Evolutionary conservation across 1,140 invertebrate species (phyloP), one percentile per base, ranked within the genome.

Genomic region (Cheumatopsyche charites): DNA sequence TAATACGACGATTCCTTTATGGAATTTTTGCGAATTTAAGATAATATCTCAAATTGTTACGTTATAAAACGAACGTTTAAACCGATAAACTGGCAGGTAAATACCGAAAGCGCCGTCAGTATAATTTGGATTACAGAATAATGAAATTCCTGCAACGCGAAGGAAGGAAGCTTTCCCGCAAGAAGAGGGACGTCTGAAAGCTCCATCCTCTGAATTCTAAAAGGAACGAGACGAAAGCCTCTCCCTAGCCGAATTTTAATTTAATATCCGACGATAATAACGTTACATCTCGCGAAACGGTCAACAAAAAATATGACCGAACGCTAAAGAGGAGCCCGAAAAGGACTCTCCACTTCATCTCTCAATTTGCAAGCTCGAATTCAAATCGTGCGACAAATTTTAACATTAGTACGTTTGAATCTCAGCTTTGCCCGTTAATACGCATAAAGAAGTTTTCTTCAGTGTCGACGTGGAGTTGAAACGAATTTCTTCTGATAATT

Each of bases 111-210:
- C 62, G 62, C 49, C 66, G 21, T 52, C 17, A 25, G 65, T 66
- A 55, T 55, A 72, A 72, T 72, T 66, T 67, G 43, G 63, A 55
- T 47, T 42, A 49, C 52, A 55, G 52, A 72, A 67, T 72, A 72
- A 72, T 72, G 70, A 72, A 72, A 72, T 72, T 72, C 70, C 52
- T 58, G 41, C 29, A 55, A 25, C 52, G 68, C n/a, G 49, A n/a
- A n/a, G 63, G 41, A 52, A 72, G 41, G 65, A 62, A 47, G 49
- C 69, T 49, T 36, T 41, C 11, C 13, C 7, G 26, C 17, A 49
- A 55, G n/a, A 36, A 23, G 23, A 23, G 43, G 62, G 36, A 65
- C 62, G 17, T 65, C 41, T 41, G 41, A 42, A 41, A 41, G 29
- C 41, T 41, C 21, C n/a, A 19, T 61, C 55, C 55, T 49, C 19